phyloP scores from a whole-genome alignment of 2,888 invertebrate species.

The Scaeva pyrastri region DNA sequence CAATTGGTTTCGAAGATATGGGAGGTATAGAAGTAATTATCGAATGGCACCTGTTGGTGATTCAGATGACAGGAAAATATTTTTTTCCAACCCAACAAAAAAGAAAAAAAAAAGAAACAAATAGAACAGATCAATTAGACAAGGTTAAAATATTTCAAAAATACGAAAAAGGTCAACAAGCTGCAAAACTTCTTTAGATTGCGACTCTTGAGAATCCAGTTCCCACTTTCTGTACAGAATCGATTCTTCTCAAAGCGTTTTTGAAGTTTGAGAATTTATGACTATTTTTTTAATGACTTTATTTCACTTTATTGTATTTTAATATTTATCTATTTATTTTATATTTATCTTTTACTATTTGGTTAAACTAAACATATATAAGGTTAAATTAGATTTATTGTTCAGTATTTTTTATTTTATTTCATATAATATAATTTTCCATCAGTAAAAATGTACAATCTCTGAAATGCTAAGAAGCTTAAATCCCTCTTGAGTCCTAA shows the following conservation, averaged over 20 bases:
- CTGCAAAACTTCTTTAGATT: too few species aligned
- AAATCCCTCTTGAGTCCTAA: background rate
- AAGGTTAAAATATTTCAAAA: background rate
- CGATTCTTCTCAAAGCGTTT: too few species aligned
- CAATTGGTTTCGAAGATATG: conserved; percentile 15
- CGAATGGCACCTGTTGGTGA: conserved; percentile 38
- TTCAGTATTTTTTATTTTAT: background rate
- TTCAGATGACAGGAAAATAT: conserved; percentile 33
- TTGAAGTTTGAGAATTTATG: too few species aligned
- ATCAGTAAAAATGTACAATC: background rate
- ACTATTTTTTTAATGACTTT: too few species aligned
- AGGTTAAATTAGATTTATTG: background rate
- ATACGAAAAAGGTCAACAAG: background rate
- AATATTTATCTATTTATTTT: too few species aligned
- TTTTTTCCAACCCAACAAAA: too few species aligned
- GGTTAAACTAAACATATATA: too few species aligned
- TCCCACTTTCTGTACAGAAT: too few species aligned
- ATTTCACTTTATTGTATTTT: too few species aligned
- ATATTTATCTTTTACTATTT: too few species aligned
- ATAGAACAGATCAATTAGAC: background rate
- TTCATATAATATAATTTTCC: background rate
- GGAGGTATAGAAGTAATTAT: conserved; percentile 23
- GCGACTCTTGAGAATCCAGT: too few species aligned
- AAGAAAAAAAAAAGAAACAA: conserved; percentile 2
- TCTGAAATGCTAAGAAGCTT: background rate